These are phyloP conservation scores for Tholera decimalis DNA, from an alignment of 2,888 invertebrate species.

Conservation along the genomic window DNA sequence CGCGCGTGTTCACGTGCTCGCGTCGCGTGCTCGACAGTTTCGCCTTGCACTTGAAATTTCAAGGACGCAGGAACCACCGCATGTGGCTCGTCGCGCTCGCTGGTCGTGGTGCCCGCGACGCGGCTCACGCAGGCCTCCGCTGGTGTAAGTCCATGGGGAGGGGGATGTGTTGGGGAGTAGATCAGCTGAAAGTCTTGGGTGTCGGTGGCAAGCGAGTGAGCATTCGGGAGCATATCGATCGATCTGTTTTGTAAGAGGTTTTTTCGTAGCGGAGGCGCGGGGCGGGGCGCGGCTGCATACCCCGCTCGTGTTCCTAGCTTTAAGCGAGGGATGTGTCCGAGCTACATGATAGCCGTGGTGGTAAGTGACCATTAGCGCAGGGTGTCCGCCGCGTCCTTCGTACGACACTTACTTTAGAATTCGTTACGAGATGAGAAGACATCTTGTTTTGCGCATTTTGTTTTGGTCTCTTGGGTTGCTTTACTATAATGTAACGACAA, in stretches of 20 bases:
- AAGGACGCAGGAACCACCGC: constrained; percentile 64
- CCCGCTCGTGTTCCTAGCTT: constrained; percentile 63
- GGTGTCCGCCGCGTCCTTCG: constrained; percentile 38
- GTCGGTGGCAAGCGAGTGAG: constrained; percentile 73
- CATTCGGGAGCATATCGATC: constrained; percentile 84
- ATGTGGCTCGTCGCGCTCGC: constrained; percentile 43
- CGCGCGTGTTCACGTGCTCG: constrained; percentile 59
- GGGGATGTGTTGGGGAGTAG: constrained; percentile 24
- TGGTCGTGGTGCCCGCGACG: constrained; percentile 44
- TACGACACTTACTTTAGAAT: constrained; percentile 31
- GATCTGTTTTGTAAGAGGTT: constrained; percentile 87
- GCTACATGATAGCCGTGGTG: constrained; percentile 55
- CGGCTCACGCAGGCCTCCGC: constrained; percentile 22
- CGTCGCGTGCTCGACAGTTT: constrained; percentile 60
- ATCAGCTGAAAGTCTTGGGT: constrained; percentile 72
- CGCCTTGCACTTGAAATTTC: constrained; percentile 76
- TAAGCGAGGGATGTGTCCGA: constrained; percentile 64
- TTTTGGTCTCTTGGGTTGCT: constrained; percentile 66
- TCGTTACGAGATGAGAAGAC: constrained; percentile 67
- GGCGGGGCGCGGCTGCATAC: constrained; percentile 77
- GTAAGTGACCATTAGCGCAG: constrained; percentile 68
- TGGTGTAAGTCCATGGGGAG: constrained; percentile 47
- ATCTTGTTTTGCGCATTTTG: constrained; percentile 78
- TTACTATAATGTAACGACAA: constrained; percentile 44
- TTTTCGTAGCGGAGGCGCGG: constrained; percentile 75